Base-by-base conservation (phyloP, 2,888 invertebrate genomes). In the Neoaliturus tenellus region DNA sequence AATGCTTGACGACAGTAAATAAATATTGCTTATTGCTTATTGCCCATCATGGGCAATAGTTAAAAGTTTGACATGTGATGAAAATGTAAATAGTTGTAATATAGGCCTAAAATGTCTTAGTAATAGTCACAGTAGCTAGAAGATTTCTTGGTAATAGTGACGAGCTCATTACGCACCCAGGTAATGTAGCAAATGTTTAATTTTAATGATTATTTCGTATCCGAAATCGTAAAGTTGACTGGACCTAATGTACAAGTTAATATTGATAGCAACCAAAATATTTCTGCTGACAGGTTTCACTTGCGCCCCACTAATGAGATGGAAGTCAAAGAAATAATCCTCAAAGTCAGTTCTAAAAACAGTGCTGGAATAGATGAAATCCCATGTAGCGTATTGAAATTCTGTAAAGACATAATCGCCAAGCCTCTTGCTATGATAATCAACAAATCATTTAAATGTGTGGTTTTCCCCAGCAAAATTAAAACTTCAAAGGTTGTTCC, bases 131-230 rank as follows among this genome's bases (percentile, higher is more conserved):
- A n/a, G n/a, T n/a, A n/a, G n/a, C n/a, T n/a, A n/a, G n/a, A n/a
- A n/a, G n/a, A n/a, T n/a, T n/a, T n/a, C n/a, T n/a, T n/a, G n/a
- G n/a, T 8, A 44, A 6, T 20, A 55, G 58, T 58, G 58, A 58
- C 80, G 20, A 33, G 35, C 80, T 58, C n/a, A 55, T 58, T 80
- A 55, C 80, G 8, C 44, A 80, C n/a, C 80, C 80, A 12, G 39
- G 25, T 31, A 55, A 20, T 33, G 58, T 80, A 51, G 80, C 48
- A 5, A 80, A 58, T 31, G 31, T 44, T 51, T n/a, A n/a, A n/a
- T n/a, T 80, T 80, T 51, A 80, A 80, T 80, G 39, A 80, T 2
- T 80, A 80, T 51, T 80, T 80, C 33, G 80, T 80, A 2, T 23
- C 8, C 4, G 71, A 71, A 25, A 35, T 71, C 6, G 6, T 33